Evolutionary conservation across 2,113 vertebrate genomes (phyloP).

Genomic region (Pseudopipra pipra): DNA sequence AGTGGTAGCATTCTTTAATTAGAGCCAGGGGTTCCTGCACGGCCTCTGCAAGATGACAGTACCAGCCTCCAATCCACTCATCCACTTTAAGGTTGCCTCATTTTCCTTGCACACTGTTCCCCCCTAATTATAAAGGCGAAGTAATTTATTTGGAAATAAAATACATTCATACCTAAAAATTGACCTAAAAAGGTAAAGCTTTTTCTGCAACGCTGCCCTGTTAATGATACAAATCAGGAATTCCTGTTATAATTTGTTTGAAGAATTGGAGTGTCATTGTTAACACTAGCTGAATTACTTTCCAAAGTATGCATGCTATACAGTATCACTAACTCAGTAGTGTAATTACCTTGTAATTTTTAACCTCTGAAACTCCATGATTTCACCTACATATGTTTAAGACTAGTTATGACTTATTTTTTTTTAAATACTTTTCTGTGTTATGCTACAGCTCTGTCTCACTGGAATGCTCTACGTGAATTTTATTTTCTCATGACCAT

Average conservation of each 20-base stretch:
- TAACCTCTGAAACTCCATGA: neutral
- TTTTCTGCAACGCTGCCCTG: neutral
- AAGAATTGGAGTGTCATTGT: neutral
- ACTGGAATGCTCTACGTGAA: neutral
- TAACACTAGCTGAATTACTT: neutral
- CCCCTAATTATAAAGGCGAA: neutral
- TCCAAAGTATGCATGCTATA: neutral
- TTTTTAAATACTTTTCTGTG: neutral
- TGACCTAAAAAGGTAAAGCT: neutral
- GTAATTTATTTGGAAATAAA: neutral
- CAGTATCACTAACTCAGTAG: neutral
- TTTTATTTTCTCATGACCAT: neutral
- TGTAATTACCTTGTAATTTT: accelerated
- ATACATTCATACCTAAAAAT: neutral
- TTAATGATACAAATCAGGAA: neutral
- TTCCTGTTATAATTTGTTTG: neutral
- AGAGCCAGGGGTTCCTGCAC: neutral
- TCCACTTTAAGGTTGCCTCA: neutral
- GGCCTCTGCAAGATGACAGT: neutral
- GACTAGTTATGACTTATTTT: neutral
- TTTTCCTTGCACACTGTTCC: neutral
- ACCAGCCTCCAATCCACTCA: neutral
- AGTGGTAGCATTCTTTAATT: neutral
- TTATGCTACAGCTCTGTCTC: neutral
- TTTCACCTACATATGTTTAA: neutral